Evolutionary conservation across 2,888 invertebrate species (phyloP).

Genomic region (Apoda limacodes): DNA sequence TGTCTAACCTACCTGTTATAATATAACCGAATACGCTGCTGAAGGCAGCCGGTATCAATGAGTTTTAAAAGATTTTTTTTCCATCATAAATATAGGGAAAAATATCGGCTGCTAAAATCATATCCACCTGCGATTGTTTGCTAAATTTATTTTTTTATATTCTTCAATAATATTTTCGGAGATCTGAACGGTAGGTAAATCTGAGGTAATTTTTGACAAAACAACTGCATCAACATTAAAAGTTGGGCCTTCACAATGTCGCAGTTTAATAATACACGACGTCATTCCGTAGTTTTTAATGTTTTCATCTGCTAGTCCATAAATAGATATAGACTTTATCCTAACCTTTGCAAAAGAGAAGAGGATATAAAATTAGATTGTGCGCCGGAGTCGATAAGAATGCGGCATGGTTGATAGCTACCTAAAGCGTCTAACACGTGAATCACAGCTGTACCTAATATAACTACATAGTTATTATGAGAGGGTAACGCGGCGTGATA

Average conservation of each 20-base stretch:
- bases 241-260: not conserved
- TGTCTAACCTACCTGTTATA: conserved; percentile 1
- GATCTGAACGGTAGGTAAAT: conserved; percentile 1
- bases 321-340: conserved; percentile 2
- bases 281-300: conserved; percentile 1
- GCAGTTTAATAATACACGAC: no score
- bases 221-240: not conserved
- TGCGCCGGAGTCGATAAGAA: conserved; percentile 5
- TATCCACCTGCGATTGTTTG: conserved; percentile 3
- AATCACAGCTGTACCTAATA: conserved; percentile 3
- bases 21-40: conserved; percentile 2
- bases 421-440: conserved; percentile 1
- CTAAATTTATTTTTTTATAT: conserved; percentile 1
- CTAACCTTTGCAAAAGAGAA: conserved; percentile 1
- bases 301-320: not conserved
- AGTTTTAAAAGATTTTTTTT: not conserved
- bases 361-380: conserved; percentile 5
- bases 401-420: conserved; percentile 2
- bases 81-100: not conserved
- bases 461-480: conserved; percentile 2
- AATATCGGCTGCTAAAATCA: no score
- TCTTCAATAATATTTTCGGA: not conserved
- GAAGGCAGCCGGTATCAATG: not conserved
- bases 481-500: not conserved
- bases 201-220: not conserved